These are phyloP conservation scores for Oxyruncus cristatus DNA, from an alignment of 2,113 vertebrate genomes.

Conservation along the genomic window DNA sequence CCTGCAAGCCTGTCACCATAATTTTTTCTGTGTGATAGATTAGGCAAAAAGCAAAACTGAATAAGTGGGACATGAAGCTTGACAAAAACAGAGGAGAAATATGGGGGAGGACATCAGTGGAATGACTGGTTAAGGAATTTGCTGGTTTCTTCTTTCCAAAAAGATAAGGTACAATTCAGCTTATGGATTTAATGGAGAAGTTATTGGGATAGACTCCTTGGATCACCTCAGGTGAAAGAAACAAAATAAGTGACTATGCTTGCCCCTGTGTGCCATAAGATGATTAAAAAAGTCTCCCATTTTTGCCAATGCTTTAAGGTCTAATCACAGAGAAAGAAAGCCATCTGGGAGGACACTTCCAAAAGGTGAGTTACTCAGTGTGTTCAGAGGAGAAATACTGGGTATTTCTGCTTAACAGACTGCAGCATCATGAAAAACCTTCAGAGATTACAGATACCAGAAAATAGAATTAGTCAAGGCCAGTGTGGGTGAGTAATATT, in stretches of 20 bases:
- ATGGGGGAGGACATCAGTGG: background rate
- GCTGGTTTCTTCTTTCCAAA: background rate
- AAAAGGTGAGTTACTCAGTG: background rate
- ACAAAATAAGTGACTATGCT: background rate
- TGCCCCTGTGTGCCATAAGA: background rate
- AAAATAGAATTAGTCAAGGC: slow-evolving; percentile 5
- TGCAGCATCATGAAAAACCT: background rate
- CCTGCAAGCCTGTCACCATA: background rate
- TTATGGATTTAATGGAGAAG: background rate
- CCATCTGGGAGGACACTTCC: background rate
- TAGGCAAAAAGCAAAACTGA: background rate
- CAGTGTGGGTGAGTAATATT: background rate
- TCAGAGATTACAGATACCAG: background rate
- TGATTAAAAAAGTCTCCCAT: background rate
- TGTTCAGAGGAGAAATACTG: background rate
- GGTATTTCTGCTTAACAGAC: background rate
- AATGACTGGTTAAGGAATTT: background rate
- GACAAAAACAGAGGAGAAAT: background rate
- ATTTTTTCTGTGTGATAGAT: background rate
- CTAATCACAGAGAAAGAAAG: background rate
- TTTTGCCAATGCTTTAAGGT: background rate
- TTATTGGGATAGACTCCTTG: background rate
- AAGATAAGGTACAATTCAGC: background rate
- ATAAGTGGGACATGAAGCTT: background rate
- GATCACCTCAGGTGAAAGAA: background rate